A percentile compares a stretch with the other conserved stretches of the same genome.
Evolutionary conservation across 2,888 invertebrate species (phyloP).

Genomic region (Agrochola lychnidis): DNA sequence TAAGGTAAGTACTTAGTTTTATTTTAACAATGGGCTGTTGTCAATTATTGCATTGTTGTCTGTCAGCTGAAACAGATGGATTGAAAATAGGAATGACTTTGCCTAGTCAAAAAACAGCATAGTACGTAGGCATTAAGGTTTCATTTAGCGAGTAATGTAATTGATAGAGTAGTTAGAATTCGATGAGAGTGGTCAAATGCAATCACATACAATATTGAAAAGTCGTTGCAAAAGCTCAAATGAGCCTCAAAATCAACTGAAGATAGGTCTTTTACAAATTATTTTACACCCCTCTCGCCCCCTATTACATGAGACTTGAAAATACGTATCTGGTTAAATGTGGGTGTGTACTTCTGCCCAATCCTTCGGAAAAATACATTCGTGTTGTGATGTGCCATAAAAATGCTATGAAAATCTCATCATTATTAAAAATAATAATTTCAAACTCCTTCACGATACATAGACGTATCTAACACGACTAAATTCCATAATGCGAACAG

Average conservation of each 20-base stretch:
- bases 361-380: neutral
- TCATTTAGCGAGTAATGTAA: neutral
- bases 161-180: neutral
- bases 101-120: too few relatives aligned
- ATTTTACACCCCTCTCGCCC: neutral
- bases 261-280: neutral
- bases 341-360: neutral
- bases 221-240: neutral
- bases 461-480: neutral
- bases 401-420: neutral
- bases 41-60: too few relatives aligned
- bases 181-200: neutral
- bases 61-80: too few relatives aligned
- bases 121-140: neutral
- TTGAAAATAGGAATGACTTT: too few relatives aligned
- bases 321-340: neutral
- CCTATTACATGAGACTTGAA: neutral
- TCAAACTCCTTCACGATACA: neutral
- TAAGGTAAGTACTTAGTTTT: neutral
- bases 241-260: neutral
- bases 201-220: neutral
- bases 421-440: neutral
- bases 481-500: slow-evolving; percentile 36
- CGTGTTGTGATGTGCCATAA: neutral
- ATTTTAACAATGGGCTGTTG: neutral